Conservation (phyloP, 2,888 invertebrate genomes). For the Leptinotarsa rubiginosa region DNA sequence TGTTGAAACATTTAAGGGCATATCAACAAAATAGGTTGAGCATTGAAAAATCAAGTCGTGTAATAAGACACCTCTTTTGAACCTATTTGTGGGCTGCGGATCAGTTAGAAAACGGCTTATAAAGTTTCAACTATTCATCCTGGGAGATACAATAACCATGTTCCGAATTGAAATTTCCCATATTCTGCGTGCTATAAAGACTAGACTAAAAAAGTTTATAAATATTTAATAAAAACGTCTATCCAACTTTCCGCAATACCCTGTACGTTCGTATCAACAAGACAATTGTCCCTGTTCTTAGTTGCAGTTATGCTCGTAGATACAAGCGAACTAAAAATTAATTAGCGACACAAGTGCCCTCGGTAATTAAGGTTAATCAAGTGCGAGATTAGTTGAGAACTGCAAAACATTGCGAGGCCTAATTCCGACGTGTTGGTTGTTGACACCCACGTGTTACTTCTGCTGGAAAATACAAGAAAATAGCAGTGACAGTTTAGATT, state of each 20-base stretch:
- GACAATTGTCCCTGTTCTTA: neutral
- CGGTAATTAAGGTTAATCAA: slow-evolving; percentile 45
- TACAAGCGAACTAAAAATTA: slow-evolving; percentile 11
- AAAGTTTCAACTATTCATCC: too few species aligned
- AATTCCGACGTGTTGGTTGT: slow-evolving; percentile 31
- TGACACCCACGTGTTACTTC: slow-evolving; percentile 13
- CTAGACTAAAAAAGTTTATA: too few species aligned
- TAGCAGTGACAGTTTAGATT: neutral
- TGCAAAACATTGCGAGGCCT: slow-evolving; percentile 29
- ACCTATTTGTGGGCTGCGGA: too few species aligned
- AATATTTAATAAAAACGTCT: too few species aligned
- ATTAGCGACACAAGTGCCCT: slow-evolving; percentile 36
- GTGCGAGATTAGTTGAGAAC: slow-evolving; percentile 34
- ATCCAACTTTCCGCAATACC: neutral
- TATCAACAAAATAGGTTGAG: too few species aligned
- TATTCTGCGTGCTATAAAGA: neutral
- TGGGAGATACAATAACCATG: too few species aligned
- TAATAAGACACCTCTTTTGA: too few species aligned
- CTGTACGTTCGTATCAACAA: neutral
- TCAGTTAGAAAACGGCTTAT: too few species aligned
- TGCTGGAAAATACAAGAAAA: slow-evolving; percentile 6
- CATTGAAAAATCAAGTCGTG: too few species aligned
- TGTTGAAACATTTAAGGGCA: too few species aligned
- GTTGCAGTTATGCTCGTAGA: neutral
- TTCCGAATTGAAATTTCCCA: neutral